A percentile compares a stretch with the other conserved stretches of the same genome.
Evolutionary conservation across 2,797 vertebrate genomes (phyloP).

Genomic region (Melanotaenia pygmaea): DNA sequence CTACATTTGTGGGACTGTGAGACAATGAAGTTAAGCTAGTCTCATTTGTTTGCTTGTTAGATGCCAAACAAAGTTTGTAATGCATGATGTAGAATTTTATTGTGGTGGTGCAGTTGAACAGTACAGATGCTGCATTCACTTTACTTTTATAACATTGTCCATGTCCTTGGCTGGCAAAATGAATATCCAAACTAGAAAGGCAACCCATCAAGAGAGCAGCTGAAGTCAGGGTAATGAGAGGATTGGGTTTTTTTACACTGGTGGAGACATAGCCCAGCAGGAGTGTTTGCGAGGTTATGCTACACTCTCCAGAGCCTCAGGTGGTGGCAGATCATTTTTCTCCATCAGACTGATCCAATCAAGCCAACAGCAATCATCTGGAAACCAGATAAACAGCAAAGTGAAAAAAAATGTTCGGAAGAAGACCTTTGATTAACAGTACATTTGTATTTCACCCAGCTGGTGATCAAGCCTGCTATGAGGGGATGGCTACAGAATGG

Average conservation of each 20-base stretch:
- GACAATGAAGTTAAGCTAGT: background rate
- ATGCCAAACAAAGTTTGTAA: background rate
- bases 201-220: background rate
- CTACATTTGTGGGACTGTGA: background rate
- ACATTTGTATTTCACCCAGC: slow-evolving; percentile 17
- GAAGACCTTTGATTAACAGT: slow-evolving; percentile 26
- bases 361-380: slow-evolving; percentile 24
- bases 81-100: background rate
- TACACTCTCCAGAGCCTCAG: background rate
- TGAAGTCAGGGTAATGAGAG: slow-evolving; percentile 1
- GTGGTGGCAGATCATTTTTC: background rate
- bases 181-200: background rate
- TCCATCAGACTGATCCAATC: background rate
- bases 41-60: too few species aligned
- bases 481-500: background rate
- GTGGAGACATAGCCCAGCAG: background rate
- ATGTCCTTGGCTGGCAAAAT: background rate
- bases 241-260: background rate
- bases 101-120: background rate
- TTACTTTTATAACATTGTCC: background rate
- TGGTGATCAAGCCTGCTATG: slow-evolving; percentile 8
- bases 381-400: background rate
- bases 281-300: background rate
- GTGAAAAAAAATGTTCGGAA: background rate
- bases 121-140: background rate